phyloP scores from a whole-genome alignment of 2,113 vertebrate genomes.

The Myotis lucifugus region DNA sequence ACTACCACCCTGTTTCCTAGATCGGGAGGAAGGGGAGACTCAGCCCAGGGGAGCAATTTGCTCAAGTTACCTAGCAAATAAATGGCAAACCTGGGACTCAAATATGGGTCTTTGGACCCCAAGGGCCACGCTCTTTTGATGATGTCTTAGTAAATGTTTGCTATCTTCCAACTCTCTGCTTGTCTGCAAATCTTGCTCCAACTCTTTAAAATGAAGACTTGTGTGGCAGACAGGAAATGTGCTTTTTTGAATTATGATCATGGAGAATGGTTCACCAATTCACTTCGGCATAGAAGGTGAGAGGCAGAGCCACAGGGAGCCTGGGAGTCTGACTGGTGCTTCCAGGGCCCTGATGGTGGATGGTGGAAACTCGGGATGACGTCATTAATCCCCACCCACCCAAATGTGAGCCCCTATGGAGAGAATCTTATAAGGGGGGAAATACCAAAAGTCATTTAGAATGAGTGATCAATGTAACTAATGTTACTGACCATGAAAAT shows the following conservation, averaged over 20 bases:
- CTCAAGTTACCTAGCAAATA: neutral
- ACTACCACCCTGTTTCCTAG: neutral
- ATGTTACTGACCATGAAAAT: neutral
- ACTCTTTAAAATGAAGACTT: neutral
- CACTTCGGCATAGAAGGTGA: neutral
- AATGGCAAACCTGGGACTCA: neutral
- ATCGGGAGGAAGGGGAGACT: neutral
- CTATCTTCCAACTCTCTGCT: neutral
- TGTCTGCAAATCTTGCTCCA: neutral
- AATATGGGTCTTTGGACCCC: neutral
- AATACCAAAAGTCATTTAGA: neutral
- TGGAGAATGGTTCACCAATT: neutral
- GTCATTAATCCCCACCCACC: neutral
- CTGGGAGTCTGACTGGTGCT: neutral
- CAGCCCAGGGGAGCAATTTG: neutral
- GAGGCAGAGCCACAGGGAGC: neutral
- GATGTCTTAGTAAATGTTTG: neutral
- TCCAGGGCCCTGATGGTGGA: neutral
- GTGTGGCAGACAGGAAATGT: neutral
- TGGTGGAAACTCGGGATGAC: neutral
- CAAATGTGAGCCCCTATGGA: neutral
- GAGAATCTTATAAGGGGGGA: neutral
- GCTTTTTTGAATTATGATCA: neutral
- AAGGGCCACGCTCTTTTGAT: neutral
- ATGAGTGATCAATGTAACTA: conserved; percentile 26